phyloP scores from a whole-genome alignment of 1,140 invertebrate species.

The Catajapyx aquilonaris region DNA sequence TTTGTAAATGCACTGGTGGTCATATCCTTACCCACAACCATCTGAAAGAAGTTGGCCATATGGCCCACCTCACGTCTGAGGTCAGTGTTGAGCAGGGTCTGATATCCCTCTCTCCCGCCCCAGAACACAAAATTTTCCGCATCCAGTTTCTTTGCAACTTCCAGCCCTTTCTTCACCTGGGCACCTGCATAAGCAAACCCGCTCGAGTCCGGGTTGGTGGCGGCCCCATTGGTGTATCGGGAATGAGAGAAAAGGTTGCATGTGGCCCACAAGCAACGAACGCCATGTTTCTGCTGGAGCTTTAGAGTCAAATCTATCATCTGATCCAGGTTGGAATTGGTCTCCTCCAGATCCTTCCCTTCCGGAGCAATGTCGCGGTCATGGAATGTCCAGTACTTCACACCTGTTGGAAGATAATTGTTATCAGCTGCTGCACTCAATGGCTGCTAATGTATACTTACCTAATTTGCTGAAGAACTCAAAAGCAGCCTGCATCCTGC shows the following conservation, averaged over 20 bases:
- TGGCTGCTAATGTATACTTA: neutral
- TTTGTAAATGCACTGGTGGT: no score
- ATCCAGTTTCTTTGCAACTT: constrained; percentile 34
- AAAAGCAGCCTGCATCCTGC: constrained; percentile 33
- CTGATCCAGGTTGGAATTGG: constrained; percentile 30
- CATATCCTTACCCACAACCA: constrained; percentile 29
- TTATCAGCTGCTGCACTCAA: neutral
- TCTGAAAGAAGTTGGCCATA: constrained; percentile 34
- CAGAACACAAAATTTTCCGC: constrained; percentile 38
- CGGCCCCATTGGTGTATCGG: constrained; percentile 35
- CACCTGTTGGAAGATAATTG: constrained; percentile 15
- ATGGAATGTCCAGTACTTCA: constrained; percentile 40
- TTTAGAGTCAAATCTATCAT: constrained; percentile 31
- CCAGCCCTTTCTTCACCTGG: constrained; percentile 38
- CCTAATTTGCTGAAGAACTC: constrained; percentile 38
- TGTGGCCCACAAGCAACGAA: constrained; percentile 38
- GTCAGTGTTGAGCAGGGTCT: constrained; percentile 33
- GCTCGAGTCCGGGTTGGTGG: constrained; percentile 32
- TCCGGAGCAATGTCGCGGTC: constrained; percentile 30
- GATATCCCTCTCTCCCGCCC: constrained; percentile 36
- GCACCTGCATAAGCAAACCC: constrained; percentile 33
- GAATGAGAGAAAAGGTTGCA: constrained; percentile 33
- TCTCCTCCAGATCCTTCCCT: constrained; percentile 27
- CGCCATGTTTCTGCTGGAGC: constrained; percentile 28
- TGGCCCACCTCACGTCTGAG: constrained; percentile 33